Base-by-base conservation (phyloP, 2,113 vertebrate species). In the Odocoileus virginianus region DNA sequence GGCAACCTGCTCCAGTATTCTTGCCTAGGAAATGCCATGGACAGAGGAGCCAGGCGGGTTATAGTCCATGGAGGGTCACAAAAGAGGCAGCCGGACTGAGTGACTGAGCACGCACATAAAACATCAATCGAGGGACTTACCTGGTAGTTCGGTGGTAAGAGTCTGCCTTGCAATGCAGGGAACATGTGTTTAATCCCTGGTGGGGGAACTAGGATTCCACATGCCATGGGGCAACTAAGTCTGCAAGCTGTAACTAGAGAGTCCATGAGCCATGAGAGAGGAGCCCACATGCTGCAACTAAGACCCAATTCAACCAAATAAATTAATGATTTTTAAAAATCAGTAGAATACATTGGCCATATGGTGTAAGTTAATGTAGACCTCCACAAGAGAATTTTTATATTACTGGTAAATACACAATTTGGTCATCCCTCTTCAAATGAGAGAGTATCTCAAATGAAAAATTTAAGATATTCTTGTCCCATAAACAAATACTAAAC, bases 271-370 rank as follows among this genome's bases (percentile, higher is more conserved):
- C 71, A 27, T 27, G 33, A 76, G 23, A 43, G 71, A 43, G 36
- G 71, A 76, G 21, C 23, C 36, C 71, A 27, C 21, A 27, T 76
- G 36, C 21, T 43, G 11, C 23, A 76, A 13, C 71, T 25, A 76
- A 76, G 71, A 43, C 71, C 71, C 36, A 76, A 25, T 43, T 40
- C 71, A 27, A 43, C 36, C 71, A 76, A 76, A 76, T 76, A 43
- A 76, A 27, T 27, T 27, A 76, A 76, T 76, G 36, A 43, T 76
- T 76, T 74, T 27, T 2, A 43, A 25, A 74, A 74, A 43, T 90
- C 95, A 94, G 85, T 94, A 40, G 93, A 84, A 74, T 95, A 89
- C n/a, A 84, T 92, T 89, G 87, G 27, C 47, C 93, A n/a, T 84
- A 71, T 43, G 40, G 43, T 95, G 11, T 84, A 94, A 94, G 61